phyloP scores from a whole-genome alignment of 2,797 vertebrate species.

The Alectoris magna region DNA sequence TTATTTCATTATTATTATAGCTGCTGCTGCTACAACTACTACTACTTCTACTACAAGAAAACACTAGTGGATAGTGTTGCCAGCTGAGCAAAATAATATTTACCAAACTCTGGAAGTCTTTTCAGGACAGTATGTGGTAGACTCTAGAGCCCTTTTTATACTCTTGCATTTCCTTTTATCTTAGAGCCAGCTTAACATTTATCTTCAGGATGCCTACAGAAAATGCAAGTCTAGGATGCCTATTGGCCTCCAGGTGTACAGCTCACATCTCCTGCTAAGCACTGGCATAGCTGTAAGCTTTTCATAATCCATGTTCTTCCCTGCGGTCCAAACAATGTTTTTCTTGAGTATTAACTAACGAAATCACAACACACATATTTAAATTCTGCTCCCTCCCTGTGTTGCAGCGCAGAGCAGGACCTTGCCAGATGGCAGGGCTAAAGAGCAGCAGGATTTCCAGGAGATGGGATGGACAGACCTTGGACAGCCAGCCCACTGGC shows the following conservation, averaged over 20 bases:
- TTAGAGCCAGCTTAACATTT: background rate
- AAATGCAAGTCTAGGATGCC: background rate
- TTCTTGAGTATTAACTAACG: background rate
- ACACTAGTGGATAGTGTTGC: rapidly evolving
- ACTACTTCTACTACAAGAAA: background rate
- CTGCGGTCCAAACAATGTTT: background rate
- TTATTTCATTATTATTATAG: background rate
- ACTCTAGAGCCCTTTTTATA: background rate
- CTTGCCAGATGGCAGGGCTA: rapidly evolving
- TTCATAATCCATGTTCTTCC: background rate
- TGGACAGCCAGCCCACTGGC: background rate
- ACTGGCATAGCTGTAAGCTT: background rate
- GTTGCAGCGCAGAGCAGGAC: background rate
- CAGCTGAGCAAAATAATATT: background rate
- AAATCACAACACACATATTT: background rate
- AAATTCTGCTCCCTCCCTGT: background rate
- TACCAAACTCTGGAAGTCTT: background rate
- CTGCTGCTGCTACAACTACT: background rate
- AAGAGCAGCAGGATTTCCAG: background rate
- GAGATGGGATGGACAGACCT: background rate
- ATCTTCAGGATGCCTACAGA: background rate
- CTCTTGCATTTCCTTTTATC: background rate
- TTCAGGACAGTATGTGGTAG: background rate
- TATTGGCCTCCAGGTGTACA: background rate
- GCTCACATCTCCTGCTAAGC: background rate